Conservation (phyloP, 2,888 invertebrate species). For the Sturmia bella region DNA sequence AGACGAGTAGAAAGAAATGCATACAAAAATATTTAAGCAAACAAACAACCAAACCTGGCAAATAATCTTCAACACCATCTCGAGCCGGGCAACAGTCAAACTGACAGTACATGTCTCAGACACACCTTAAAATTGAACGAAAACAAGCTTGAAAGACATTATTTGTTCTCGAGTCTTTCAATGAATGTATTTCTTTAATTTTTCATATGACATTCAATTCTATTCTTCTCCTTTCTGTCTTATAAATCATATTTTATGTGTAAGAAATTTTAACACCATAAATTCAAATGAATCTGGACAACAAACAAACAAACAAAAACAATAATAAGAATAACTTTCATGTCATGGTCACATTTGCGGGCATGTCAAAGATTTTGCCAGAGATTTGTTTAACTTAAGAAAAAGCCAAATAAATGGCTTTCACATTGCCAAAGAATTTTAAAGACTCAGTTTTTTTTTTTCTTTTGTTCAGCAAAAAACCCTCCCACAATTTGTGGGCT, state of each 20-base stretch:
- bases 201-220: conserved; percentile 26
- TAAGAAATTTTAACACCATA: conserved; percentile 36
- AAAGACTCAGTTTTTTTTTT: not conserved
- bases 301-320: too few relatives aligned
- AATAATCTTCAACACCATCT: conserved; percentile 60
- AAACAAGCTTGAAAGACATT: not conserved
- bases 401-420: not conserved
- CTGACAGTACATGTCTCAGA: conserved; percentile 15
- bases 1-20: not conserved
- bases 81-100: not conserved
- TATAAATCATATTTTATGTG: conserved; percentile 54
- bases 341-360: not conserved
- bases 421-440: not conserved
- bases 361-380: conserved; percentile 24
- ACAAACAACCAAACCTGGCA: conserved; percentile 40
- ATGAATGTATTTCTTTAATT: not conserved
- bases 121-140: conserved; percentile 43
- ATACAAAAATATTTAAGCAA: conserved; percentile 40
- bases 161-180: conserved; percentile 8
- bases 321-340: conserved; percentile 20
- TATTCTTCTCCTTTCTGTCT: conserved; percentile 25
- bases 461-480: not conserved
- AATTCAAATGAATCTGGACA: conserved; percentile 22
- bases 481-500: too few relatives aligned
- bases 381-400: not conserved